Evolutionary conservation across 2,888 invertebrate genomes (phyloP).

Genomic region (Panopea generosa): DNA sequence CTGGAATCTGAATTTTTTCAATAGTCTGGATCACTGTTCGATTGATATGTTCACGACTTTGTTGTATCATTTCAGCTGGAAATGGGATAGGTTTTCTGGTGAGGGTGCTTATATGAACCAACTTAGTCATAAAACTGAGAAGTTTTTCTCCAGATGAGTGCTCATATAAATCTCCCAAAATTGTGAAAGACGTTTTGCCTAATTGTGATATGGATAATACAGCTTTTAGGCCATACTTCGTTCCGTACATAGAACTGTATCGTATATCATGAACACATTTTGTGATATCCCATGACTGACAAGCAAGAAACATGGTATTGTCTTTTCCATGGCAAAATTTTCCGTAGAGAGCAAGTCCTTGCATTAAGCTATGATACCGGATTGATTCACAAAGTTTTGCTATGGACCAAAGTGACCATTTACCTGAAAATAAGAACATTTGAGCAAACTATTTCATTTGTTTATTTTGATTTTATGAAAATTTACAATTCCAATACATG

Average conservation of each 20-base stretch:
- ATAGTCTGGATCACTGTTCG: not conserved
- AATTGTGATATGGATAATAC: not conserved
- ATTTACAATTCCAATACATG: too few relatives aligned
- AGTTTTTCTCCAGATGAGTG: slow-evolving; percentile 1
- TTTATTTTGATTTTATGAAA: too few relatives aligned
- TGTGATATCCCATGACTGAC: slow-evolving; percentile 9
- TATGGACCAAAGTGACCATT: slow-evolving; percentile 39
- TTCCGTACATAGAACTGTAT: slow-evolving; percentile 4
- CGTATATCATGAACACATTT: slow-evolving; percentile 14
- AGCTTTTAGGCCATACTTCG: slow-evolving; percentile 1
- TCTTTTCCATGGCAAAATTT: slow-evolving; percentile 10
- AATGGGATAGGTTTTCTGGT: slow-evolving; percentile 28
- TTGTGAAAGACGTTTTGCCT: slow-evolving; percentile 18
- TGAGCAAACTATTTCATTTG: too few relatives aligned
- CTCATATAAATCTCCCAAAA: not conserved
- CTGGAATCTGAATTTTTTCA: not conserved
- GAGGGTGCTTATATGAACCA: slow-evolving; percentile 19
- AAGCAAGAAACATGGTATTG: slow-evolving; percentile 33
- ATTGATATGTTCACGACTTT: not conserved
- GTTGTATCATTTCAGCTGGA: slow-evolving; percentile 4
- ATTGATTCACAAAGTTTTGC: slow-evolving; percentile 39
- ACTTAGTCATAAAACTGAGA: not conserved
- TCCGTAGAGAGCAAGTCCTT: slow-evolving; percentile 25
- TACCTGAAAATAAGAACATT: slow-evolving; percentile 29
- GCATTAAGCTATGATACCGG: slow-evolving; percentile 27